Conservation (phyloP, 2,888 invertebrate species). For the Horisme vitalbata region DNA sequence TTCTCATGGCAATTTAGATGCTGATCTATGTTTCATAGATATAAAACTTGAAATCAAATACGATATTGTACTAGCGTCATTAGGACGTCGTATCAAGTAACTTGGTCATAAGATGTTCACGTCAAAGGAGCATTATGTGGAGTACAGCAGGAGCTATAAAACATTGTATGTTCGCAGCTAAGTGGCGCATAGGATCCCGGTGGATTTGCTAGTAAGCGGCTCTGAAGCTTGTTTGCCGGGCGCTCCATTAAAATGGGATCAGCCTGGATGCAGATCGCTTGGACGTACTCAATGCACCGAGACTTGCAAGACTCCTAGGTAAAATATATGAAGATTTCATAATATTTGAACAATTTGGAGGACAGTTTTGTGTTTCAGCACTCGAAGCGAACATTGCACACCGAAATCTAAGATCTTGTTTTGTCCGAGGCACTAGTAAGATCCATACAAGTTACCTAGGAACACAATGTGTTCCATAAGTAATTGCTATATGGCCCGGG, state of each 20-base stretch:
- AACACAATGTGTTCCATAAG: constrained; percentile 27
- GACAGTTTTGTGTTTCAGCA: constrained; percentile 10
- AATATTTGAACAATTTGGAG: constrained; percentile 30
- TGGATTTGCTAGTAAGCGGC: constrained; percentile 79
- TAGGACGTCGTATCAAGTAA: constrained; percentile 7
- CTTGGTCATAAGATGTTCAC: constrained; percentile 12
- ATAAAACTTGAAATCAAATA: constrained; percentile 19
- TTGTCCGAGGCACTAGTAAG: background rate
- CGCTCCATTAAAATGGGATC: constrained; percentile 83
- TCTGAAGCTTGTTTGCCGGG: constrained; percentile 79
- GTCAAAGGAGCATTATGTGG: constrained; percentile 32
- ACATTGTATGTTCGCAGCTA: constrained; percentile 63
- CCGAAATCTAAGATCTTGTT: background rate
- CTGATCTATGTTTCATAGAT: constrained; percentile 25
- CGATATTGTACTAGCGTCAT: constrained; percentile 2
- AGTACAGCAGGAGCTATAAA: constrained; percentile 45
- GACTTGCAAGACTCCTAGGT: constrained; percentile 45
- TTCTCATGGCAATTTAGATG: constrained; percentile 44
- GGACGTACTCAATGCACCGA: constrained; percentile 55
- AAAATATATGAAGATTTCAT: constrained; percentile 47
- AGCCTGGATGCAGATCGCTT: constrained; percentile 78
- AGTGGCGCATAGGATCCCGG: constrained; percentile 74
- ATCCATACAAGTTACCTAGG: background rate
- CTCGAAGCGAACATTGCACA: constrained; percentile 8
- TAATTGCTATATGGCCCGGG: constrained; percentile 48